These are phyloP conservation scores for Momotus momota DNA, from an alignment of 2,797 vertebrate species.

Conservation along the genomic window DNA sequence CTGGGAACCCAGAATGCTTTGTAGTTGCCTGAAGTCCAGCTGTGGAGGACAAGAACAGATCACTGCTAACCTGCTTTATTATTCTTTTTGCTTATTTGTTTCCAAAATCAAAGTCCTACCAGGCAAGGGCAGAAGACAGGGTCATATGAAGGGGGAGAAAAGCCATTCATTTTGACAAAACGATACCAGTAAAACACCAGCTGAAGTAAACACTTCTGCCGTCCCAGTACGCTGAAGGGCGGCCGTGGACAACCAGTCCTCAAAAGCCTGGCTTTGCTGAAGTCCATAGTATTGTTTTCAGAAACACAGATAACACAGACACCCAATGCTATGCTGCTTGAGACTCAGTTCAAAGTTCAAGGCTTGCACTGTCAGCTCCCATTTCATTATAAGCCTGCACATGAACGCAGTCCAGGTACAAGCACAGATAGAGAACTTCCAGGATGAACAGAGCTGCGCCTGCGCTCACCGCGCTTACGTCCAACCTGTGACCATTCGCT, in stretches of 20 bases:
- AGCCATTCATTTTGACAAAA: not conserved
- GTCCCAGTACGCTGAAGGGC: not conserved
- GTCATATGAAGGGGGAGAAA: not conserved
- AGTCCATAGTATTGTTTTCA: not conserved
- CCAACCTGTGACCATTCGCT: not conserved
- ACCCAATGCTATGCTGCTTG: not conserved
- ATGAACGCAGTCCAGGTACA: not conserved
- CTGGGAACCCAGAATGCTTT: slow-evolving; percentile 93
- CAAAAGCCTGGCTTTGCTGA: not conserved
- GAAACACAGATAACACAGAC: not conserved
- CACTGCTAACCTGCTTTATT: not conserved
- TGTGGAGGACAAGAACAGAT: slow-evolving; percentile 58
- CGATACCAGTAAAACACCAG: not conserved
- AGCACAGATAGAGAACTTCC: not conserved
- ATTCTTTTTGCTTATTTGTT: not conserved
- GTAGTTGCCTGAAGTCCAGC: slow-evolving; percentile 91
- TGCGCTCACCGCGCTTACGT: not conserved
- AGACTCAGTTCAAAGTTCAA: not conserved
- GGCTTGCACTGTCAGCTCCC: not conserved
- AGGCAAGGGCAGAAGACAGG: not conserved
- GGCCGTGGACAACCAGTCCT: not conserved
- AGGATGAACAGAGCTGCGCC: not conserved
- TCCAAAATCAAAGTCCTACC: not conserved
- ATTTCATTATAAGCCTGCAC: not conserved
- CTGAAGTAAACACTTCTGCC: not conserved